A percentile compares a stretch with the other conserved stretches of the same genome.
phyloP scores from a whole-genome alignment of 1,140 invertebrate genomes.

The Neuroterus valhalla region DNA sequence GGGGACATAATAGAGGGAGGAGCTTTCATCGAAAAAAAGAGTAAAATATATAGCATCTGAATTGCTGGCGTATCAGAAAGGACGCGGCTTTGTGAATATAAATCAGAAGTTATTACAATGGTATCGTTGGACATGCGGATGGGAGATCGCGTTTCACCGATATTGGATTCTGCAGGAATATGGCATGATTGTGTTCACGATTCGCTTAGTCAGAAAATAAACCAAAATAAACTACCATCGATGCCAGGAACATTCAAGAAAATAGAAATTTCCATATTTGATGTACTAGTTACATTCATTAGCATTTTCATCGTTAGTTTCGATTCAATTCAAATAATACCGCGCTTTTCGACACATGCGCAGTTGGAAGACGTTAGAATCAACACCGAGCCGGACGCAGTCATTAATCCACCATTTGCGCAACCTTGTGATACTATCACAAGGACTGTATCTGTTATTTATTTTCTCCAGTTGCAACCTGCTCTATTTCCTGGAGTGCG shows the following conservation, averaged over 20 bases:
- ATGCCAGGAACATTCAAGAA: neutral
- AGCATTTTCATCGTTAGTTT: too few species aligned
- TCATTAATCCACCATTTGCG: too few species aligned
- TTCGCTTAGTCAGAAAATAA: constrained; percentile 25
- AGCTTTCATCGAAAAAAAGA: constrained; percentile 4
- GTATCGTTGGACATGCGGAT: constrained; percentile 25
- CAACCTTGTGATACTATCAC: too few species aligned
- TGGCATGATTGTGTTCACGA: constrained; percentile 23
- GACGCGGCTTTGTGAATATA: constrained; percentile 27
- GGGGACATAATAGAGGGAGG: neutral
- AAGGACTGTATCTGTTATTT: too few species aligned
- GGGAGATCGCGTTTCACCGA: constrained; percentile 23
- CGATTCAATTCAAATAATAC: too few species aligned
- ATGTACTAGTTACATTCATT: too few species aligned
- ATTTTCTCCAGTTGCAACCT: too few species aligned
- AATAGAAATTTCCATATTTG: too few species aligned
- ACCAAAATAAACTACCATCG: constrained; percentile 11
- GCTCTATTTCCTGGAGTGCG: too few species aligned
- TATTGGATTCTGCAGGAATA: constrained; percentile 20
- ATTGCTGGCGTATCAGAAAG: constrained; percentile 26
- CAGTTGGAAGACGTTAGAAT: too few species aligned
- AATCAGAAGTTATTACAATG: constrained; percentile 30
- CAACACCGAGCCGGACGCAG: too few species aligned
- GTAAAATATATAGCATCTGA: neutral
- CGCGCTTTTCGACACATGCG: too few species aligned